phyloP scores from a whole-genome alignment of 2,797 vertebrate species.

The Garrulus glandarius region DNA sequence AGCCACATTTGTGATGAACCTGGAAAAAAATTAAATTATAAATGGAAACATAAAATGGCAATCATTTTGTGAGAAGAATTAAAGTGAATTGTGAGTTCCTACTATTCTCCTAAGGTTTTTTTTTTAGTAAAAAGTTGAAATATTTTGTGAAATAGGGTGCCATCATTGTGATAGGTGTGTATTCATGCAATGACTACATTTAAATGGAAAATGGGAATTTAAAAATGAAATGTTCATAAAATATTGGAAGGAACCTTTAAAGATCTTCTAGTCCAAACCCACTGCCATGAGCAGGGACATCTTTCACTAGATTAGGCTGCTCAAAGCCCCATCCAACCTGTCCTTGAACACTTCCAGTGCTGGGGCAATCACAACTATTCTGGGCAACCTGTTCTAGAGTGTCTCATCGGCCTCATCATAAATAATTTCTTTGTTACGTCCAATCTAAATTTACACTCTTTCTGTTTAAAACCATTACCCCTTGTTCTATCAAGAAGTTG shows the following conservation, averaged over 20 bases:
- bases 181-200: neutral
- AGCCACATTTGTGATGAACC: neutral
- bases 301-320: neutral
- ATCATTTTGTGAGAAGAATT: neutral
- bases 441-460: neutral
- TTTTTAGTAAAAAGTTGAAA: neutral
- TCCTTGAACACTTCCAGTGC: neutral
- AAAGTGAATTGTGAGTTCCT: neutral
- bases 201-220: neutral
- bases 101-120: neutral
- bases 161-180: neutral
- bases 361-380: neutral
- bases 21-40: neutral
- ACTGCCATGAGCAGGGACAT: neutral
- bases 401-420: neutral
- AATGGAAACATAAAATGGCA: neutral
- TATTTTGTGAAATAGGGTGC: neutral
- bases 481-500: neutral
- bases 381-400: neutral
- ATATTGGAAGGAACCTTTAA: neutral
- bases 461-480: neutral
- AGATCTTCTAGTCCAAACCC: neutral
- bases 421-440: neutral
- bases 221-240: neutral
- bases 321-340: neutral